Percentiles rank a stretch among this genome's conserved stretches.
Conservation (phyloP, 2,113 vertebrate species). For the Podocnemis expansa region DNA sequence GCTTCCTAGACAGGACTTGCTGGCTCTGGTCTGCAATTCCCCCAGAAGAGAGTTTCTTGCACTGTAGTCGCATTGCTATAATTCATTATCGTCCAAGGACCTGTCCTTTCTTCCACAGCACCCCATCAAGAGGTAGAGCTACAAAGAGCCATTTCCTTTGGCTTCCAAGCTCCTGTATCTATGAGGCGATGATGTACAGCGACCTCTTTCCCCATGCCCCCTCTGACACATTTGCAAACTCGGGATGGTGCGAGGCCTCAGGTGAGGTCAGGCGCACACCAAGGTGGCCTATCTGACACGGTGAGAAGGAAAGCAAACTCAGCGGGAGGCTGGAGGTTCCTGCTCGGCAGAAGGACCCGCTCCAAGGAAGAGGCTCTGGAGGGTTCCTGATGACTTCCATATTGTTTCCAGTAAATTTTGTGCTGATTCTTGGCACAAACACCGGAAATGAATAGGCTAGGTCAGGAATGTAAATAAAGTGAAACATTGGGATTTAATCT, state of each 20-base stretch:
- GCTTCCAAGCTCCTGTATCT: background rate
- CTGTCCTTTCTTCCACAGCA: background rate
- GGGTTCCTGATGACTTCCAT: constrained; percentile 75
- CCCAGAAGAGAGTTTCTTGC: background rate
- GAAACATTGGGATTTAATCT: constrained; percentile 73
- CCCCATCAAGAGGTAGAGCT: background rate
- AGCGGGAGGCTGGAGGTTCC: background rate
- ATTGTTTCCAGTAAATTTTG: constrained; percentile 80
- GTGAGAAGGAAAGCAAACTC: constrained; percentile 19
- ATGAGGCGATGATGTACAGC: background rate
- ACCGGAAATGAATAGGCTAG: constrained; percentile 76
- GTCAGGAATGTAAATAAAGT: constrained; percentile 79
- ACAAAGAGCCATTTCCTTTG: background rate
- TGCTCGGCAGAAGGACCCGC: constrained; percentile 30
- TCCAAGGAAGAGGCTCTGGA: constrained; percentile 71
- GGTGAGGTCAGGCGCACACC: constrained; percentile 6
- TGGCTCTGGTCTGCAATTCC: background rate
- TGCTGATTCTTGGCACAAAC: constrained; percentile 75
- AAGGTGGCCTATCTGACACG: constrained; percentile 19
- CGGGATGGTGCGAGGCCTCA: background rate
- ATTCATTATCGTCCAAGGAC: background rate
- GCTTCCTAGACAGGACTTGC: background rate
- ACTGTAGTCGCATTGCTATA: background rate
- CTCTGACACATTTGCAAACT: background rate
- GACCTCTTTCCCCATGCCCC: background rate